These are phyloP conservation scores for Calyptommatus sinebrachiatus DNA, from an alignment of 2,113 vertebrate species.

Conservation along the genomic window DNA sequence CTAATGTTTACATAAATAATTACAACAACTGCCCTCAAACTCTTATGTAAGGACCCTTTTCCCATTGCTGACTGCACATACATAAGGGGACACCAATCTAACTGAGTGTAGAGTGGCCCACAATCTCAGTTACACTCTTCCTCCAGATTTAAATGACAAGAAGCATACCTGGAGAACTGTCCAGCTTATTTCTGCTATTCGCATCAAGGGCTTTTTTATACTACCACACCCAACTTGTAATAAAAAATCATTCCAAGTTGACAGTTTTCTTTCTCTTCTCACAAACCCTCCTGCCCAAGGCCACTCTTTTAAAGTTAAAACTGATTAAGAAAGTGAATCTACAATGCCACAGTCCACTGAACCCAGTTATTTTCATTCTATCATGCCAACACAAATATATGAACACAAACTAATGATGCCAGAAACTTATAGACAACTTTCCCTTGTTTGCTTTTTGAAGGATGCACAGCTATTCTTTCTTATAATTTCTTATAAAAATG, in stretches of 20 bases:
- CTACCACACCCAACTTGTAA: neutral
- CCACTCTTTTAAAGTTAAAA: neutral
- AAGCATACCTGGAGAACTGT: neutral
- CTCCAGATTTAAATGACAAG: neutral
- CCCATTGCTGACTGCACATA: neutral
- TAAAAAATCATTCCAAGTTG: neutral
- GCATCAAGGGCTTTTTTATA: neutral
- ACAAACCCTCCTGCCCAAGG: neutral
- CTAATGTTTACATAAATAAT: too few relatives aligned
- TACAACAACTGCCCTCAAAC: too few relatives aligned
- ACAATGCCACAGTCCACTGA: neutral
- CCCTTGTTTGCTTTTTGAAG: neutral
- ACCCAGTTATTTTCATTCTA: neutral
- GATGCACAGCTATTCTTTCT: constrained; percentile 13
- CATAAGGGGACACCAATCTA: neutral
- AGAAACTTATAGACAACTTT: neutral
- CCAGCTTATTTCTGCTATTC: neutral
- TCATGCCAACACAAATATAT: neutral
- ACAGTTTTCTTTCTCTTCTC: neutral
- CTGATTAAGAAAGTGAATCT: neutral
- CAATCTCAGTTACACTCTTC: too few relatives aligned
- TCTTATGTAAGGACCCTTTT: neutral
- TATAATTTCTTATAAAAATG: neutral
- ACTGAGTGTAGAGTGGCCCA: neutral
- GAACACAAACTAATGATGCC: neutral